Percentiles rank a stretch among this genome's conserved stretches.
phyloP scores from a whole-genome alignment of 92 coral and sea anemone species.

The Zoanthus gigantus region DNA sequence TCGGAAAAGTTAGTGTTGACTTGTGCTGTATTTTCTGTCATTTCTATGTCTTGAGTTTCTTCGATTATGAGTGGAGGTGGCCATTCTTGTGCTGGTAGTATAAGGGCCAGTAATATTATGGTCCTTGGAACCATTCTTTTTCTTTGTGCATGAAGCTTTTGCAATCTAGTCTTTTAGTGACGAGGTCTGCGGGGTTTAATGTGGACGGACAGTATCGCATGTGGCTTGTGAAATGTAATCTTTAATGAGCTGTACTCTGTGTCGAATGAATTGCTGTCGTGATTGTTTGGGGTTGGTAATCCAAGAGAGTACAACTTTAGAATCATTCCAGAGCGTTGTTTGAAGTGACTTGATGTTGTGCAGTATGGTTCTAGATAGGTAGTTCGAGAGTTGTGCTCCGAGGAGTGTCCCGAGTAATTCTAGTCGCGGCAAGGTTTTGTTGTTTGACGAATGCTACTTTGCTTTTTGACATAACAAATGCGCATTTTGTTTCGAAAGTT shows the following conservation, averaged over 20 bases:
- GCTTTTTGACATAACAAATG: constrained; percentile 48
- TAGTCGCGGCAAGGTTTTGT: constrained; percentile 47
- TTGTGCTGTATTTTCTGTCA: constrained; percentile 11
- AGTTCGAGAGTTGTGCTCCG: constrained; percentile 29
- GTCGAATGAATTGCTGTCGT: constrained; percentile 37
- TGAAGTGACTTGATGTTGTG: neutral
- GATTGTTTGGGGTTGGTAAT: neutral
- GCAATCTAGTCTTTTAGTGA: constrained; percentile 49
- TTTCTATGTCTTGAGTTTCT: constrained; percentile 24
- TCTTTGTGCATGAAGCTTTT: constrained; percentile 45
- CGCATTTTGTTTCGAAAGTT: neutral
- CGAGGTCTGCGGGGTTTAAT: constrained; percentile 66
- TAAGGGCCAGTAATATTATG: constrained; percentile 45
- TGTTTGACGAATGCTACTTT: constrained; percentile 52
- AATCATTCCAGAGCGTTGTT: constrained; percentile 51
- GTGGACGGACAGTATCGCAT: constrained; percentile 58
- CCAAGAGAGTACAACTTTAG: constrained; percentile 49
- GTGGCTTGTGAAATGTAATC: constrained; percentile 22
- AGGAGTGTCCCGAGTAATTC: constrained; percentile 59
- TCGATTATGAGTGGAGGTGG: constrained; percentile 19
- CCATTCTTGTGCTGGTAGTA: constrained; percentile 29
- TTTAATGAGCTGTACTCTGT: constrained; percentile 46
- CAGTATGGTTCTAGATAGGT: neutral
- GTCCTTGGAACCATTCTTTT: constrained; percentile 53
- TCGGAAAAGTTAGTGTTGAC: neutral